These are phyloP conservation scores for Ladona fulva DNA, from an alignment of 1,140 invertebrate species.

Conservation along the genomic window DNA sequence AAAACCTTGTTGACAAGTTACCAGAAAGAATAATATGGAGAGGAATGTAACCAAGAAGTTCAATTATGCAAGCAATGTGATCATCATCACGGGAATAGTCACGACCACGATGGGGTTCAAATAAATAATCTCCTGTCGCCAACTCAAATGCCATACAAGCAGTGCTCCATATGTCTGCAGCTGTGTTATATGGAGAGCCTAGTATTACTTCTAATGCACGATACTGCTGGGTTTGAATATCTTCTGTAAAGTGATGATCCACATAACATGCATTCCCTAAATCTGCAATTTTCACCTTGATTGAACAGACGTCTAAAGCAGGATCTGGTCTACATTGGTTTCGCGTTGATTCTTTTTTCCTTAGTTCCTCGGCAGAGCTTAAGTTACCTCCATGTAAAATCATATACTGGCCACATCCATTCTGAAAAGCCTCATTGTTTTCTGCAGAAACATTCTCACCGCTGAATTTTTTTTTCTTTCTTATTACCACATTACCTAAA, in stretches of 20 bases:
- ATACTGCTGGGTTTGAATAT: slow-evolving; percentile 63
- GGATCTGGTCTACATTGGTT: slow-evolving; percentile 48
- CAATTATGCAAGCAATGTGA: slow-evolving; percentile 67
- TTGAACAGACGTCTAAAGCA: slow-evolving; percentile 70
- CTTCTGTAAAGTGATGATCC: slow-evolving; percentile 57
- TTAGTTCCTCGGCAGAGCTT: no score
- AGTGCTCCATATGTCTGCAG: slow-evolving; percentile 54
- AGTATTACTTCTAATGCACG: slow-evolving; percentile 55
- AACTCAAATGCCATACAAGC: slow-evolving; percentile 61
- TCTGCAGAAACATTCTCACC: slow-evolving; percentile 17
- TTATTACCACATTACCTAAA: slow-evolving; percentile 30
- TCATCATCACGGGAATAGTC: slow-evolving; percentile 55
- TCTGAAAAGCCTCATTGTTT: slow-evolving; percentile 3
- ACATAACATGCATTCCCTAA: slow-evolving; percentile 63
- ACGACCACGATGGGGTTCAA: slow-evolving; percentile 49
- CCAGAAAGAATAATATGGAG: slow-evolving; percentile 50
- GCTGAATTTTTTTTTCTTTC: slow-evolving; percentile 23
- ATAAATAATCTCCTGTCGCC: slow-evolving; percentile 60
- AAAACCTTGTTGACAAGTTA: slow-evolving; percentile 59
- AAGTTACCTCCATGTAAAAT: not conserved
- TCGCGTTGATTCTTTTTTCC: slow-evolving; percentile 8
- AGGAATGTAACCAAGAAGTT: slow-evolving; percentile 65
- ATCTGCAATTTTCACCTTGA: slow-evolving; percentile 61
- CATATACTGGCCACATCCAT: no score
- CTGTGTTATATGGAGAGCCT: no score